Percentiles rank a stretch among this genome's conserved stretches.
These are phyloP conservation scores for Rhaphigaster nebulosa DNA, from an alignment of 2,888 invertebrate species.

Conservation along the genomic window DNA sequence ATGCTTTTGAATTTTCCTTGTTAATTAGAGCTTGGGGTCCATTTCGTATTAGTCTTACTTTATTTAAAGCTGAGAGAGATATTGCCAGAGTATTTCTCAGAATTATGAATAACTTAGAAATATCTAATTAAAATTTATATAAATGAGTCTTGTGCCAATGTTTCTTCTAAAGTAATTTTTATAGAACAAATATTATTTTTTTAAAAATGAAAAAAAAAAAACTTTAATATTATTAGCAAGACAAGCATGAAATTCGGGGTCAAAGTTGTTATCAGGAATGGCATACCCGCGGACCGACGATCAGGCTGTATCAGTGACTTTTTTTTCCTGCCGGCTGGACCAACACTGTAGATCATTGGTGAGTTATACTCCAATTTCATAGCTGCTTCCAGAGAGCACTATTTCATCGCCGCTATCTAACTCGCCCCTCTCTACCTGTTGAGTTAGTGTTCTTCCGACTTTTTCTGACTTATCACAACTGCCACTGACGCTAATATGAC, in stretches of 20 bases:
- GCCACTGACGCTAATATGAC: neutral
- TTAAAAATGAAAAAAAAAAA: neutral
- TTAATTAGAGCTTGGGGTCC: too few relatives aligned
- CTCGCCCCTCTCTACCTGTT: conserved; percentile 16
- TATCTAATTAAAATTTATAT: too few relatives aligned
- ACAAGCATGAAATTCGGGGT: neutral
- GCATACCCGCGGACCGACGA: neutral
- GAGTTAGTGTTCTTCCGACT: conserved; percentile 42
- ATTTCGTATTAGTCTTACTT: too few relatives aligned
- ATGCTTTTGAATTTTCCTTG: too few relatives aligned
- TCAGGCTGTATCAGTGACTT: conserved; percentile 6
- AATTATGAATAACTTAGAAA: too few relatives aligned
- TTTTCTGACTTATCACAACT: conserved; percentile 11
- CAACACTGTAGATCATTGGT: neutral
- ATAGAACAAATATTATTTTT: neutral
- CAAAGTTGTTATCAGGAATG: neutral
- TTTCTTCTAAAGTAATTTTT: too few relatives aligned
- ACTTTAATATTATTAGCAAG: neutral
- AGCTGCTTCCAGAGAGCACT: conserved; percentile 15
- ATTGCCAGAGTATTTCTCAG: too few relatives aligned
- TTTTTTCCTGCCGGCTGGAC: neutral
- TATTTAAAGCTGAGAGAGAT: too few relatives aligned
- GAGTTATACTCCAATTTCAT: conserved; percentile 34
- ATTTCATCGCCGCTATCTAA: neutral
- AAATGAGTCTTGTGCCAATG: too few relatives aligned